Evolutionary conservation across 2,888 invertebrate genomes (phyloP).

Genomic region (Villa cingulata): DNA sequence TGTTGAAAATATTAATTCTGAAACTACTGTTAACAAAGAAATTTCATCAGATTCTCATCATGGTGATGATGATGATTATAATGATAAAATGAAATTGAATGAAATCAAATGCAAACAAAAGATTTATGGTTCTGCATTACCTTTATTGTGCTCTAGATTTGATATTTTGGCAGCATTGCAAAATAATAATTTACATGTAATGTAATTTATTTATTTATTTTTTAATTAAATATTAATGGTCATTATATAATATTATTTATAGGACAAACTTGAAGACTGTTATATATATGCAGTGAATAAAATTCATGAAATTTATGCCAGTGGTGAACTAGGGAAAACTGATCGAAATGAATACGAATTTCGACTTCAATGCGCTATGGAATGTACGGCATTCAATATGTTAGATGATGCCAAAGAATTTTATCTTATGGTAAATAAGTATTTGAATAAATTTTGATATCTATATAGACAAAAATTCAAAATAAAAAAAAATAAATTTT

Average conservation of each 20-base stretch:
- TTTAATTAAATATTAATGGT: background rate
- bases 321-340: background rate
- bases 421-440: slow-evolving; percentile 9
- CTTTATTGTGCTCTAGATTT: slow-evolving; percentile 3
- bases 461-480: too few species aligned
- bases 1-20: background rate
- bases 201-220: background rate
- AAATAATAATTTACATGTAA: slow-evolving; percentile 1
- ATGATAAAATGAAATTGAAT: background rate
- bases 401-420: slow-evolving; percentile 7
- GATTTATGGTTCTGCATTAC: slow-evolving; percentile 1
- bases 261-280: slow-evolving; percentile 4
- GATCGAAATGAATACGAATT: background rate
- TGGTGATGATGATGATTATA: background rate
- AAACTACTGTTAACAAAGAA: background rate
- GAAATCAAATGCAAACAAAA: background rate
- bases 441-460: too few species aligned
- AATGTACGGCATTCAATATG: slow-evolving; percentile 7
- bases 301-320: slow-evolving; percentile 1
- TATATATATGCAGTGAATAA: slow-evolving; percentile 8
- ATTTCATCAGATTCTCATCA: background rate
- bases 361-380: slow-evolving; percentile 6
- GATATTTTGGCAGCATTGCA: slow-evolving; percentile 2
- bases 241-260: background rate
- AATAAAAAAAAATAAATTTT: too few species aligned